phyloP scores from a whole-genome alignment of 1,140 invertebrate genomes.

The Zaprionus vittiger region DNA sequence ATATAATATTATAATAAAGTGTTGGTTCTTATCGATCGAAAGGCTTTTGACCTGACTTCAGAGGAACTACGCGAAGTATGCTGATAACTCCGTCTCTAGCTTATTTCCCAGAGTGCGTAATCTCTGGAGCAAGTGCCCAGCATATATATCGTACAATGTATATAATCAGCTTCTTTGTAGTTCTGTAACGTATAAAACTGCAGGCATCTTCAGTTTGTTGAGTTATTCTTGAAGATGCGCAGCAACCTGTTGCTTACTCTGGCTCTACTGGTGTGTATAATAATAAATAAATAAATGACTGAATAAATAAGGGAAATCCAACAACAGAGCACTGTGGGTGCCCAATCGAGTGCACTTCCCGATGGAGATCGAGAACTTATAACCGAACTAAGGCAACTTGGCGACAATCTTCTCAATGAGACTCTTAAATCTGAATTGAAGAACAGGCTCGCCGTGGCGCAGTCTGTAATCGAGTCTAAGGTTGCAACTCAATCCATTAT shows the following conservation, averaged over 20 bases:
- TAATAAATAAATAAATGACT: not conserved
- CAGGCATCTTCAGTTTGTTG: not conserved
- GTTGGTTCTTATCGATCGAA: not conserved
- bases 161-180: conserved; percentile 1
- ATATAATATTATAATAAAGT: not conserved
- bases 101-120: not conserved
- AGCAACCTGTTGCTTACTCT: conserved; percentile 1
- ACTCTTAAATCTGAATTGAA: conserved; percentile 12
- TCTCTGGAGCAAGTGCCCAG: not conserved
- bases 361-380: conserved; percentile 3
- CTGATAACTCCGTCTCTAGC: conserved; percentile 7
- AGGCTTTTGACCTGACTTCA: not conserved
- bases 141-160: not conserved
- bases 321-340: not conserved
- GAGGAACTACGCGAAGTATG: not conserved
- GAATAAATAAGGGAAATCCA: not conserved
- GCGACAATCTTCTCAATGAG: conserved; percentile 1
- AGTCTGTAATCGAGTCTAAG: conserved; percentile 9
- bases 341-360: not conserved
- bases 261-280: conserved; percentile 6
- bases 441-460: conserved; percentile 4
- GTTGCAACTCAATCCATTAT: not conserved
- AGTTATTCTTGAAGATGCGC: not conserved
- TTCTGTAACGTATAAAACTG: conserved; percentile 7
- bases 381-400: conserved; percentile 2